Evolutionary conservation across 1,140 invertebrate genomes (phyloP).

Genomic region (Odontomachus brunneus): DNA sequence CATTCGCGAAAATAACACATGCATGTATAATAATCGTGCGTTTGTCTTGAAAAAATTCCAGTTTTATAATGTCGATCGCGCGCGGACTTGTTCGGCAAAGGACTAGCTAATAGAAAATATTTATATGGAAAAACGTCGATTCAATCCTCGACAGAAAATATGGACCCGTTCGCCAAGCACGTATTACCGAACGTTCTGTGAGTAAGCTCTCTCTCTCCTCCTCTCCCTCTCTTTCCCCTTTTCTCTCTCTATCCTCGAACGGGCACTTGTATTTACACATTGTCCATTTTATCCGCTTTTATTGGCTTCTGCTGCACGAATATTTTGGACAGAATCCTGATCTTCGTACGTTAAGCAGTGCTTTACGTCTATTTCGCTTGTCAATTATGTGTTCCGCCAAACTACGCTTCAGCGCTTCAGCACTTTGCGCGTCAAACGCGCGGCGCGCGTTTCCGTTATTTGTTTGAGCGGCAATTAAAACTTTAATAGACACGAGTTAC

Average conservation of each 20-base stretch:
- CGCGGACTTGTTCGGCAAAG: too few species aligned
- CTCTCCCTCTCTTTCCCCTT: too few species aligned
- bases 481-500: conserved; percentile 4
- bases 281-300: background rate
- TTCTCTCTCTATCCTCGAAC: background rate
- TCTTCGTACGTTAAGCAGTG: conserved; percentile 3
- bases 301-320: background rate
- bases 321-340: background rate
- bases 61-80: too few species aligned
- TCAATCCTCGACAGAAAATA: too few species aligned
- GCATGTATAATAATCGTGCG: too few species aligned
- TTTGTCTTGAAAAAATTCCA: too few species aligned
- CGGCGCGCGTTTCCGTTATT: conserved; percentile 18
- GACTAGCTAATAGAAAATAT: too few species aligned
- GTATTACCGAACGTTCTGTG: too few species aligned
- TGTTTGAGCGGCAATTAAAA: conserved; percentile 23
- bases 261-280: background rate
- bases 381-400: conserved; percentile 4
- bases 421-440: background rate
- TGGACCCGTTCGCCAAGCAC: too few species aligned
- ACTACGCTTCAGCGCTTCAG: conserved; percentile 6
- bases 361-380: background rate
- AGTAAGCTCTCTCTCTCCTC: too few species aligned
- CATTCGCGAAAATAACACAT: too few species aligned
- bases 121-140: too few species aligned